phyloP scores from a whole-genome alignment of 1,140 invertebrate species.

The Micrasema minimum region DNA sequence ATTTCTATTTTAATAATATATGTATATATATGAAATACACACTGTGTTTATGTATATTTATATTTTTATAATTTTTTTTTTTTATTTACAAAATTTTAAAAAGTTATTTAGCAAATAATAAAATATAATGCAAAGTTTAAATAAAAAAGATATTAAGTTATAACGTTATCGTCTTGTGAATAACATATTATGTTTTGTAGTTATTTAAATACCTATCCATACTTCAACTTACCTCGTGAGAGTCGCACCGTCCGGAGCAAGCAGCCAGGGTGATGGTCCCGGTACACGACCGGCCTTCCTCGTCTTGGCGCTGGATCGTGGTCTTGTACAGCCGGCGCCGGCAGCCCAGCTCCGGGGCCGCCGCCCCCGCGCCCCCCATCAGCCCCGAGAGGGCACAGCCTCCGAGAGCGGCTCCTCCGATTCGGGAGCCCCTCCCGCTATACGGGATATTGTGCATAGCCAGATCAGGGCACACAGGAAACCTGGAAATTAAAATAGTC shows the following conservation, averaged over 20 bases:
- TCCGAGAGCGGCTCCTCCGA: not conserved
- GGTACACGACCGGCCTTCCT: conserved; percentile 44
- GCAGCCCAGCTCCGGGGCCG: conserved; percentile 34
- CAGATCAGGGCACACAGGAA: conserved; percentile 12
- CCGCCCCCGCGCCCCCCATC: not conserved
- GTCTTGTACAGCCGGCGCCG: conserved; percentile 37
- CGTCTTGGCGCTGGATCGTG: conserved; percentile 40
- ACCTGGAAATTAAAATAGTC: not conserved
- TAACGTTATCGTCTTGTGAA: too few species aligned
- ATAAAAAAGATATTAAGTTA: too few species aligned
- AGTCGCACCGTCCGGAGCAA: conserved; percentile 50
- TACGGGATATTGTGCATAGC: not conserved
- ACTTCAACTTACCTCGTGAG: conserved; percentile 45
- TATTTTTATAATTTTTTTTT: too few species aligned
- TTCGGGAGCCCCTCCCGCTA: too few species aligned
- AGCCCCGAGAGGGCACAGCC: not conserved
- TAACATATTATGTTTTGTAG: too few species aligned
- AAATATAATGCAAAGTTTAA: too few species aligned
- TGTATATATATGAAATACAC: too few species aligned
- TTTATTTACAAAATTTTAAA: too few species aligned
- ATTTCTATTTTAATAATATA: too few species aligned
- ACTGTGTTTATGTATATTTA: too few species aligned
- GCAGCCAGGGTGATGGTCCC: conserved; percentile 43
- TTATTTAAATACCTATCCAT: too few species aligned
- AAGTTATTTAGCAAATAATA: too few species aligned